Conservation (phyloP, 2,888 invertebrate genomes). For the Sisyra nigra region DNA sequence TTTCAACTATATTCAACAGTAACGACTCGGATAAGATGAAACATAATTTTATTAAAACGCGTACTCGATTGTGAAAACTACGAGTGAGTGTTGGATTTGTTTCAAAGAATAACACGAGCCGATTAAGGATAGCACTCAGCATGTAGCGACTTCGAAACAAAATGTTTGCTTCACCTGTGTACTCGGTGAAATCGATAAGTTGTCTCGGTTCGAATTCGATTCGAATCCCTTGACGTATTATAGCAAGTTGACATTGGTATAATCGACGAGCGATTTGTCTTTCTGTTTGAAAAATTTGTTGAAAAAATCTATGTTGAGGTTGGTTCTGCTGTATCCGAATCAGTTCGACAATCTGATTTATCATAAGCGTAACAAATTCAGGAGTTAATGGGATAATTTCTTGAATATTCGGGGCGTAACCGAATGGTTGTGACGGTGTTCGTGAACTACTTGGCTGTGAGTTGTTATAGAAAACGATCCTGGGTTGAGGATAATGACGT, state of each 20-base stretch:
- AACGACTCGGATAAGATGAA: conserved; percentile 4
- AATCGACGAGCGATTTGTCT: no score
- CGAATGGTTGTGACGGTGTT: background rate
- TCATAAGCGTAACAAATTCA: background rate
- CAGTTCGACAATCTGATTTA: background rate
- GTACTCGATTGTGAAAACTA: background rate
- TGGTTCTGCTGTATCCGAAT: background rate
- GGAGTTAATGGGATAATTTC: no score
- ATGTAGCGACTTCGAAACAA: background rate
- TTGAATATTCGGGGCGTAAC: background rate
- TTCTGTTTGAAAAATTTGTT: background rate
- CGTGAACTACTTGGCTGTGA: background rate
- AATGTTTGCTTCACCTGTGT: background rate
- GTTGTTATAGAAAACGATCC: background rate
- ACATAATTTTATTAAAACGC: background rate
- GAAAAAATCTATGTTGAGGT: background rate
- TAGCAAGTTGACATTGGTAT: no score
- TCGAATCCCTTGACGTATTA: background rate
- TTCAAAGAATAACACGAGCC: background rate
- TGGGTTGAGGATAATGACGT: no score
- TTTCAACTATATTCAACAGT: conserved; percentile 5
- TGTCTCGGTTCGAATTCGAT: background rate
- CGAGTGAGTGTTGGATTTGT: background rate
- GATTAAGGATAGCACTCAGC: background rate
- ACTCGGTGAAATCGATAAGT: background rate